A percentile compares a stretch with the other conserved stretches of the same genome.
Evolutionary conservation across 2,113 vertebrate species (phyloP).

Genomic region (Noturus placidus): DNA sequence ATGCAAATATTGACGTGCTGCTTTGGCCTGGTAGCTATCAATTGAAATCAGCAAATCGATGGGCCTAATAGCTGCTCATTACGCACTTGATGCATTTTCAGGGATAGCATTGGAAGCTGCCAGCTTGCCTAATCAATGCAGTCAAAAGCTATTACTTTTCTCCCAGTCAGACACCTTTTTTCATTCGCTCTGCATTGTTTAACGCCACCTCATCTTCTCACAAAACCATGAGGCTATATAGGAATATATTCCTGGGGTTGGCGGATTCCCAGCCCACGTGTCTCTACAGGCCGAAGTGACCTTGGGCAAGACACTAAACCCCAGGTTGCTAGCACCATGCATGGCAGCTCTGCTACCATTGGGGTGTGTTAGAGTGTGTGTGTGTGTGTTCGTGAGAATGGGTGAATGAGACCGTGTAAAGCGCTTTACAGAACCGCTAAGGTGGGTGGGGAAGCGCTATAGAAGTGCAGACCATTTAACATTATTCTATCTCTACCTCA

Average conservation of each 20-base stretch:
- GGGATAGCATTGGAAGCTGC: constrained; percentile 76
- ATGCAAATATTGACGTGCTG: constrained; percentile 89
- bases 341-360: no score
- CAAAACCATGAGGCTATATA: background rate
- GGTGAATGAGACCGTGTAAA: no score
- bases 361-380: no score
- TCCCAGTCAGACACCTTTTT: constrained; percentile 64
- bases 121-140: constrained; percentile 80
- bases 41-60: constrained; percentile 97
- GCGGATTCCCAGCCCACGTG: no score
- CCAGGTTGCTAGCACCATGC: no score
- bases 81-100: constrained; percentile 87
- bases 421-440: no score
- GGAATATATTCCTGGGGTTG: background rate
- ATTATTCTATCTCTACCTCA: background rate
- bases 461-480: no score
- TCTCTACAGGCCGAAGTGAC: no score
- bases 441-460: no score
- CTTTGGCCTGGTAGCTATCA: constrained; percentile 91
- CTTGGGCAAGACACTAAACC: no score
- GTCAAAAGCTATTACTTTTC: constrained; percentile 83
- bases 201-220: constrained; percentile 13
- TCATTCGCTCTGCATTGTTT: constrained; percentile 62
- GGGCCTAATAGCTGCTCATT: constrained; percentile 94
- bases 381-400: no score